phyloP scores from a whole-genome alignment of 2,888 invertebrate genomes.

The Lithophane semibrunnea region DNA sequence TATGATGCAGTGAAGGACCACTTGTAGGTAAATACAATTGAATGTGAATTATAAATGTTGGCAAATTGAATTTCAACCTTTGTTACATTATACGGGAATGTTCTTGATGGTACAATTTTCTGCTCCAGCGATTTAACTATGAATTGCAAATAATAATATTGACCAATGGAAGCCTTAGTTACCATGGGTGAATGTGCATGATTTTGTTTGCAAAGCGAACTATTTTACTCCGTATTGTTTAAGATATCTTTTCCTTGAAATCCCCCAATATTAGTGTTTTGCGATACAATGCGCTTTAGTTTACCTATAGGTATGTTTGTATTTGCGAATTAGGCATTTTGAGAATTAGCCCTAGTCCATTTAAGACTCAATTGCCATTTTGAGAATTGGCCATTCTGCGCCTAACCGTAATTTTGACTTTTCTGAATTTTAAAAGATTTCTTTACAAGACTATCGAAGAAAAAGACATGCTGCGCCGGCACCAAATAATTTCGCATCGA shows the following conservation, averaged over 20 bases:
- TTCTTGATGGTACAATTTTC: constrained; percentile 7
- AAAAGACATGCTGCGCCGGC: background rate
- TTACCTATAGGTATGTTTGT: background rate
- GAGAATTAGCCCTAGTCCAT: no score
- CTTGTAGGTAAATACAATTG: background rate
- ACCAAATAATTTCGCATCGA: background rate
- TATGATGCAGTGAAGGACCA: background rate
- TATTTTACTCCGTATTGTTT: background rate
- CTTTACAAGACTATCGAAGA: background rate
- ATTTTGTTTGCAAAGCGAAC: constrained; percentile 20
- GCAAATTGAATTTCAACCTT: background rate
- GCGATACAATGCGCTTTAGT: background rate
- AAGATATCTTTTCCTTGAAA: background rate
- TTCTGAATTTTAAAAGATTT: background rate
- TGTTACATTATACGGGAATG: background rate
- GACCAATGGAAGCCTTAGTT: background rate
- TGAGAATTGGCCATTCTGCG: no score
- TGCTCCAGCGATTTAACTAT: constrained; percentile 27
- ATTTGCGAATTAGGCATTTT: no score
- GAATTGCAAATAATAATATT: background rate
- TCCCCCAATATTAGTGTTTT: background rate
- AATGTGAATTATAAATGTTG: background rate
- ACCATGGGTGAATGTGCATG: background rate
- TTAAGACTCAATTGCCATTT: no score
- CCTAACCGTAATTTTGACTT: no score